phyloP scores from a whole-genome alignment of 2,797 vertebrate genomes.

The Antrozous pallidus region DNA sequence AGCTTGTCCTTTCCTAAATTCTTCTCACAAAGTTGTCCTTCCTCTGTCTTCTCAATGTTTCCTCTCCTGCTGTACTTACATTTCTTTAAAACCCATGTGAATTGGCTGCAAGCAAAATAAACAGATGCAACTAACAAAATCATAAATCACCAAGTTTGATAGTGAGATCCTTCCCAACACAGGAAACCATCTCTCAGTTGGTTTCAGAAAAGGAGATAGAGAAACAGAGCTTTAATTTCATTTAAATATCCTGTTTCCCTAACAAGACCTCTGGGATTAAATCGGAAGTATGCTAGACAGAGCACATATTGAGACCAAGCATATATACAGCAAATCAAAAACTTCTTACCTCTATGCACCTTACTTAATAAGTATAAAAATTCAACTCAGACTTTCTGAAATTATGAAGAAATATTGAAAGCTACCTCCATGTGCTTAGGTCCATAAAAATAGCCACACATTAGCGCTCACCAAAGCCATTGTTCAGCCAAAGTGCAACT shows the following conservation, averaged over 20 bases:
- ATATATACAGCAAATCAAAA: not conserved
- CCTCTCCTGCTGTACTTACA: constrained; percentile 43
- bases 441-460: not conserved
- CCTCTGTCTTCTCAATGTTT: constrained; percentile 39
- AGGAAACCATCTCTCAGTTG: constrained; percentile 14
- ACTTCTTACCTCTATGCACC: not conserved
- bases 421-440: not conserved
- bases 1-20: constrained; percentile 45
- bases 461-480: not conserved
- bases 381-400: not conserved
- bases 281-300: constrained; percentile 19
- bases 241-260: not conserved
- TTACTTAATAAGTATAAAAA: not conserved
- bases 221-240: not conserved
- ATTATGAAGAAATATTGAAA: not conserved
- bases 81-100: constrained; percentile 65
- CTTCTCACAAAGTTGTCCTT: constrained; percentile 51
- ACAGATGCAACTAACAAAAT: constrained; percentile 60
- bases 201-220: constrained; percentile 37
- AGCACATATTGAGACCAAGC: not conserved
- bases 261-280: not conserved
- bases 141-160: constrained; percentile 39
- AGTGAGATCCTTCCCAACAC: constrained; percentile 18
- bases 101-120: constrained; percentile 68
- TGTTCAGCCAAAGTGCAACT: constrained; percentile 9